These are phyloP conservation scores for Sinelater perroti DNA, from an alignment of 2,888 invertebrate species.

Conservation along the genomic window DNA sequence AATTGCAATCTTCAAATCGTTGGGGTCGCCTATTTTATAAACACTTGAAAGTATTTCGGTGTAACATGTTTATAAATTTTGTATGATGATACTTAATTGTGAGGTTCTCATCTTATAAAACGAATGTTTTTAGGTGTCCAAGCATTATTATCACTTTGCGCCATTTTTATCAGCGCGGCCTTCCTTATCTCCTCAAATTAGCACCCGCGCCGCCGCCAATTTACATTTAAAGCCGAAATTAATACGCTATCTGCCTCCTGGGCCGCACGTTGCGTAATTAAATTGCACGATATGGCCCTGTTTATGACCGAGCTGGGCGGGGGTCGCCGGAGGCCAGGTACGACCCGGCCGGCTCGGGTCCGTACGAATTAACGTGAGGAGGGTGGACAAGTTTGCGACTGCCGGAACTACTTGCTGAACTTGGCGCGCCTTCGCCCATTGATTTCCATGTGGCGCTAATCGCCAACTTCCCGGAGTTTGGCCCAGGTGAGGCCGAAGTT, in stretches of 20 bases:
- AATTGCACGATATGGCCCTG: slow-evolving; percentile 6
- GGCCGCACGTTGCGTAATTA: slow-evolving; percentile 4
- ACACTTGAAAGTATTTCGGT: too few species aligned
- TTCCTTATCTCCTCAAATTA: too few species aligned
- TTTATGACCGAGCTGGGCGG: not conserved
- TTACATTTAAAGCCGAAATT: slow-evolving; percentile 7
- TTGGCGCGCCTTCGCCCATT: not conserved
- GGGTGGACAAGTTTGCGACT: not conserved
- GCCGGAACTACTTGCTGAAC: not conserved
- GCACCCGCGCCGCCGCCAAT: too few species aligned
- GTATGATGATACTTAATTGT: too few species aligned
- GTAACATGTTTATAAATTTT: too few species aligned
- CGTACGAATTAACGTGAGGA: not conserved
- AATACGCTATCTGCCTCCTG: not conserved
- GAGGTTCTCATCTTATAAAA: too few species aligned
- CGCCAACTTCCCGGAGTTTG: not conserved
- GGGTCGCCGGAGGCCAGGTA: not conserved
- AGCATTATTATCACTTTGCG: too few species aligned
- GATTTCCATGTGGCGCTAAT: not conserved
- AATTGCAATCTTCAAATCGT: too few species aligned
- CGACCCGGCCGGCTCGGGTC: not conserved
- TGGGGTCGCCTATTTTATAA: too few species aligned
- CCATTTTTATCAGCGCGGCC: too few species aligned
- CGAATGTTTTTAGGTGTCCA: too few species aligned
- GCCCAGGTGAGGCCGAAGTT: too few species aligned